Base-by-base conservation (phyloP, 2,888 invertebrate species). In the Nymphalis urticae region DNA sequence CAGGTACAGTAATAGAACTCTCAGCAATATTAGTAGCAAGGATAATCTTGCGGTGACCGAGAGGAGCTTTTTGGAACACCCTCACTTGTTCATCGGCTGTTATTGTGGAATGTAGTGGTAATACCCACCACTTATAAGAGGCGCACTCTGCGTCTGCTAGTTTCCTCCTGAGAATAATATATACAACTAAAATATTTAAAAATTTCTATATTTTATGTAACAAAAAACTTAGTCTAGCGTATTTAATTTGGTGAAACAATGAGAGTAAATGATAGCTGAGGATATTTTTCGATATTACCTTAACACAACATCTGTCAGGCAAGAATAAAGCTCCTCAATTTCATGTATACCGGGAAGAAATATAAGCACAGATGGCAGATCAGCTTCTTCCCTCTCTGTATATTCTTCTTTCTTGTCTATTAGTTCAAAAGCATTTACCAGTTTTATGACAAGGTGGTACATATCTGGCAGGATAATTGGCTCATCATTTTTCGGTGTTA, bases 21-120 rank as follows among this genome's bases (percentile, higher is more conserved):
- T 98, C 98, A 0, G 98, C 97, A 75, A 98, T 97, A 85, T 98
- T 98, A 9, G 98, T 98, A 0, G 98, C 95, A 51, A 98, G 88
- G 79, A 98, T 97, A 61, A 98, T 94, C 86, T 98, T 98, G 70
- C 98, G 94, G 73, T 91, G 85, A 4, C 95, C 95, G 1, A 86
- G 82, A n/a, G 94, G 93, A 2, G 96, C 94, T 17, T 91, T 86
- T 60, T 89, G 84, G 81, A 95, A 94, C 66, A 94, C 93, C 58
- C 92, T 92, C 61, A 89, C 91, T 78, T 98, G 97, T 77, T 97
- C 96, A 54, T 96, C 96, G 1, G 94, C 92, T 0, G 97, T 96
- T 75, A 98, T 95, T 0, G 95, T 94, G 0, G 97, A 97, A 84
- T 96, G 96, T 19, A 96, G 90, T 2, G 94, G 92, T 51, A 94